Base-by-base conservation (phyloP, 2,888 invertebrate genomes). In the Mellilla xanthometata region DNA sequence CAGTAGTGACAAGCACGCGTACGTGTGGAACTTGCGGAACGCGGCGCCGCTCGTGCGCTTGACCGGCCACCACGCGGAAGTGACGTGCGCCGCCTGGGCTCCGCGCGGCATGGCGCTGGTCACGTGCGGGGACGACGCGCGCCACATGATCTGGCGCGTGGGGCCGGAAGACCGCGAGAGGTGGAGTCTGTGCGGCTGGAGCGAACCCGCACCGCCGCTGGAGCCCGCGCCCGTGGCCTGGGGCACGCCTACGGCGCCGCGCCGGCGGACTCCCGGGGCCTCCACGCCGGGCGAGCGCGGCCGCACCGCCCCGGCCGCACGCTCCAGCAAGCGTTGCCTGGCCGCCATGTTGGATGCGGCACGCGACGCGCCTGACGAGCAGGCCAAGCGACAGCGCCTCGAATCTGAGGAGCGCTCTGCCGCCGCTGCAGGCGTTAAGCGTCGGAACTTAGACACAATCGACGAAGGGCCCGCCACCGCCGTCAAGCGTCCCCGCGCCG, bases 41-140 rank as follows among this genome's bases (percentile, higher is more conserved):
- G 85, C 94, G 0, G 77, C 90, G 46, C 96, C 96, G 0, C 74
- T 96, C 6, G 92, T 94, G 11, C 90, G 91, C 36, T 84, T 97
- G 2, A 83, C 89, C 0, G 97, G 96, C 0, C 97, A 97, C 70
- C 87, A 91, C 29, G 95, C 95, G 5, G 97, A 97, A 87, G 97
- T 97, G 0, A 96, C 96, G 0, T 95, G 95, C 69, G 95, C 96
- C 1, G 94, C 95, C 1, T 97, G 97, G 97, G 92, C 93, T 57
- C 81, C 75, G 39, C 74, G 77, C 6, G 90, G 92, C 46, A 76
- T 87, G 10, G 92, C 92, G 72, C 78, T 96, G 31, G 94, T 95
- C 8, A 96, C 96, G 0, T 95, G 96, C 75, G 94, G 95, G 34
- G 97, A 97, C 72, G 97, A 97, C 82, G 93, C 94, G 7, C 84